Base-by-base conservation (phyloP, 2,888 invertebrate genomes). In the Campoplex nolae region DNA sequence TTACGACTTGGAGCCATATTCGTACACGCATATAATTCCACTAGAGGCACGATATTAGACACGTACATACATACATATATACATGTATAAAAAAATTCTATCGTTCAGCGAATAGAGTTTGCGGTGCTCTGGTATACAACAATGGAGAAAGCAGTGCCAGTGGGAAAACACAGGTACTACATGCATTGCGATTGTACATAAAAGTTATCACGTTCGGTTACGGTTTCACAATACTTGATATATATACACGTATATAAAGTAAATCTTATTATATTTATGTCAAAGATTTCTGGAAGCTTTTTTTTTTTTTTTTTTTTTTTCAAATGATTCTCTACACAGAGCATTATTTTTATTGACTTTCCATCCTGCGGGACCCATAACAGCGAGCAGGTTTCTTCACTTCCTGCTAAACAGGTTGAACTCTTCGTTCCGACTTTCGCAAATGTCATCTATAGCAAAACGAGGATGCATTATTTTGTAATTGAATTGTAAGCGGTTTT, bases 81-180 rank as follows among this genome's bases (percentile, higher is more conserved):
- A 51, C 16, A 18, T 68, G n/a, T 65, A 42, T 7, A 65, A 35
- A 28, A 71, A 71, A 70, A 71, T 51, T 82, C 71, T 51, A 77
- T 62, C 76, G 75, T 23, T 42, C 67, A 68, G 8, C 76, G 70
- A 38, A n/a, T 54, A 32, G 71, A 45, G 48, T 80, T 80, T 70
- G 70, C 76, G 18, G 56, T 32, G 42, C 76, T 75, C 74, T 48
- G 23, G 23, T 13, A 65, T 6, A 76, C 70, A 77, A 85, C 85
- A 85, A 85, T 85, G 85, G 85, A 71, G 81, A 85, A 81, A 81
- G 81, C 77, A 48, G 62, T 74, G 73, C 73, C 54, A 35, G 81
- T 67, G 85, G 73, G 81, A 77, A 62, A 85, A 83, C 58, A 68
- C 77, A 77, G 71, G 77, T 81, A 85, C 65, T 62, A 70, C 35